These are phyloP conservation scores for Portevinia maculata DNA, from an alignment of 2,888 invertebrate genomes.

Conservation along the genomic window DNA sequence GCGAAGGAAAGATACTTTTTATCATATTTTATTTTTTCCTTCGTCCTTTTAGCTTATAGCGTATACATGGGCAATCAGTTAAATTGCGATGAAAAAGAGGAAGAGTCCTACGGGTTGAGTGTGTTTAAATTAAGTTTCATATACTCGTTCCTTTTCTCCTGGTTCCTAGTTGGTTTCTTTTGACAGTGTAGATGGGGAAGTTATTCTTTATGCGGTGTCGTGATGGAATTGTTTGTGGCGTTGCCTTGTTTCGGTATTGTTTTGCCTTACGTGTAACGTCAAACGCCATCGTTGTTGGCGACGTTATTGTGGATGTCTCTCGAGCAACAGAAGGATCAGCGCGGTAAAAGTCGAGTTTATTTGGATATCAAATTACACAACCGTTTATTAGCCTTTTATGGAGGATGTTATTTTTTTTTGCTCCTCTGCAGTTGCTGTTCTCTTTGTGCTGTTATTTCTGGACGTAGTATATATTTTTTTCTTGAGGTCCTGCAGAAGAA, in stretches of 20 bases:
- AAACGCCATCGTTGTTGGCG: constrained; percentile 21
- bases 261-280: constrained; percentile 55
- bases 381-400: constrained; percentile 73
- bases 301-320: constrained; percentile 17
- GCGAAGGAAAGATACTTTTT: constrained; percentile 44
- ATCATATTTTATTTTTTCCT: constrained; percentile 41
- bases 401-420: constrained; percentile 28
- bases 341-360: constrained; percentile 71
- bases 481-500: constrained; percentile 4
- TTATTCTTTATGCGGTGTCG: constrained; percentile 61
- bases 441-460: constrained; percentile 7
- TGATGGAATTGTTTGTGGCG: constrained; percentile 57
- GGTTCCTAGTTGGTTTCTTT: constrained; percentile 11
- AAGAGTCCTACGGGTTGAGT: constrained; percentile 10
- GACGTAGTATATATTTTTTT: too few species aligned
- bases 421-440: constrained; percentile 4
- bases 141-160: constrained; percentile 6
- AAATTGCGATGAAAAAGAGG: constrained; percentile 58
- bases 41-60: constrained; percentile 57
- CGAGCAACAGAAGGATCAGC: constrained; percentile 19
- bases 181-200: constrained; percentile 1
- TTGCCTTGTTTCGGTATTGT: constrained; percentile 46
- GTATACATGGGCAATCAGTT: constrained; percentile 69
- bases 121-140: constrained; percentile 41
- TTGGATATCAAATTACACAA: constrained; percentile 74